These are phyloP conservation scores for Heloderma charlesbogerti DNA, from an alignment of 2,113 vertebrate species.

Conservation along the genomic window DNA sequence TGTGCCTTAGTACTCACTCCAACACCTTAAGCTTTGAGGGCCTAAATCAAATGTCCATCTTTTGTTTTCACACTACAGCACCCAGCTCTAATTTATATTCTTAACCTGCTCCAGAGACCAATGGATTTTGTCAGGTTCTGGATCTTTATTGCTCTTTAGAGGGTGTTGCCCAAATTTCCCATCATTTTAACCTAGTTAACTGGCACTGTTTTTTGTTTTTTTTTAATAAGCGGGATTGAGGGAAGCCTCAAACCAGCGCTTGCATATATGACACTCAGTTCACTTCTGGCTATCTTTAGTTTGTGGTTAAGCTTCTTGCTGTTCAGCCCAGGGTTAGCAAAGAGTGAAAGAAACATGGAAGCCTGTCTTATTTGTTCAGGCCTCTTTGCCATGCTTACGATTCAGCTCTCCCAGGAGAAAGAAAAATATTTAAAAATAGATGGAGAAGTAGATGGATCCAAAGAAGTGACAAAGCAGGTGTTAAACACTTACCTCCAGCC, in stretches of 20 bases:
- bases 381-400: not conserved
- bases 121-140: not conserved
- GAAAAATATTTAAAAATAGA: not conserved
- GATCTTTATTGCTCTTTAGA: not conserved
- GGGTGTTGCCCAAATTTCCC: not conserved
- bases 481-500: not conserved
- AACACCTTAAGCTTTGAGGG: not conserved
- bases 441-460: not conserved
- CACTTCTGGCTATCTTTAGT: not conserved
- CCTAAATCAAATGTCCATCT: not conserved
- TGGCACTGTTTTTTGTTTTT: not conserved
- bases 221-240: not conserved
- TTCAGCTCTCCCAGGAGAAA: not conserved
- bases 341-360: constrained; percentile 11
- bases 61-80: not conserved
- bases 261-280: not conserved
- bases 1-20: not conserved
- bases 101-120: not conserved
- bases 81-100: not conserved
- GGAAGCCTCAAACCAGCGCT: constrained; percentile 10
- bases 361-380: not conserved
- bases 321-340: constrained; percentile 9
- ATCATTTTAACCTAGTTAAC: not conserved
- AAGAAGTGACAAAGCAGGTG: not conserved
- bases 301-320: constrained; percentile 25